Evolutionary conservation across 2,797 vertebrate genomes (phyloP), one percentile per base, ranked within the genome.

Genomic region (Poeciliopsis infans): DNA sequence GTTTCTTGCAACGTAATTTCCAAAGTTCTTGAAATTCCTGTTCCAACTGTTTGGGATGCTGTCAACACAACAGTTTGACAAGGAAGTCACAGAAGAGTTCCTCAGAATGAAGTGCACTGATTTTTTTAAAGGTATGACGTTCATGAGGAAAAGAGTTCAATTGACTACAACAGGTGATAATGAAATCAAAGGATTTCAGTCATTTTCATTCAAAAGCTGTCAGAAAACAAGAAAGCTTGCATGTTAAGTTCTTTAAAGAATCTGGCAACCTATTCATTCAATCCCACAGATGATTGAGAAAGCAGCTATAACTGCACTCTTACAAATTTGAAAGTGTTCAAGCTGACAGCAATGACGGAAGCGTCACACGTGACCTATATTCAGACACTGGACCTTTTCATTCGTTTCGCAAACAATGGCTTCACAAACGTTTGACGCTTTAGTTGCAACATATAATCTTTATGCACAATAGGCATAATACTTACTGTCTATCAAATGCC

Each of bases 21-120:
- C 33, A 68, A 43, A 69, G 11, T 43, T 69, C 66, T 69, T 69
- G 66, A 69, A 69, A 68, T 68, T 68, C 64, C 64, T 41, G 66
- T 69, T 69, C 25, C 39, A n/a, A 39, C 20, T 41, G 66, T n/a
- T 43, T 69, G 10, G 4, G 20, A 69, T 69, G 66, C 1, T 69
- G 39, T 45, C 25, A 70, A 28, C 2, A 23, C 53, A n/a, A 12
- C 4, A 33, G 47, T 41, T 74, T 41, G 11, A 41, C 3, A 18
- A 10, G 36, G 36, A 55, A 74, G 36, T 18, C 5, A 53, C 2
- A 13, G 18, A 6, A 15, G 6, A 73, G 68, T 45, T 12, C 2
- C n/a, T 70, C 28, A 25, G 68, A 45, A n/a, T 7, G 2, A 70
- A 45, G 41, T 4, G 41, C 23, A 28, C 41, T 13, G 12, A 4